phyloP scores from a whole-genome alignment of 2,888 invertebrate species.

The Trileptium ribeirensis region DNA sequence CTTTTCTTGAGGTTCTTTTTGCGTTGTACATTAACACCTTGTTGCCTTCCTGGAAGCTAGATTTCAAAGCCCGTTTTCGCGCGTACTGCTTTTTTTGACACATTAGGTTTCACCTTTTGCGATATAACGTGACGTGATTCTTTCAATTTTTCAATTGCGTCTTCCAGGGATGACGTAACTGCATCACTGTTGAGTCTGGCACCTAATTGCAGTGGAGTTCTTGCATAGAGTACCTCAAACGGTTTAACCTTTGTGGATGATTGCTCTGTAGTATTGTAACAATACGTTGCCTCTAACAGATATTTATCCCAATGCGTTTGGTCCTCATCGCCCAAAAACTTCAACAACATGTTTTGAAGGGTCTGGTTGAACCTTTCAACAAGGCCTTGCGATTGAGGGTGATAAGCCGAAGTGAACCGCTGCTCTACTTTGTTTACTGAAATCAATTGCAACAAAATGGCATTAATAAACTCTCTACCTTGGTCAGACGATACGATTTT shows the following conservation, averaged over 20 bases:
- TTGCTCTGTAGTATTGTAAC: neutral
- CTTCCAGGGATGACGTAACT: too few species aligned
- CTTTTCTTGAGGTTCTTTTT: neutral
- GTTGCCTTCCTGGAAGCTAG: neutral
- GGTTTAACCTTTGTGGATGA: neutral
- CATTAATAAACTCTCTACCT: neutral
- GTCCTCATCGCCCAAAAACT: neutral
- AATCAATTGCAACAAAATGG: too few species aligned
- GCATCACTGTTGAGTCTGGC: too few species aligned
- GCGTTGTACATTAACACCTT: neutral
- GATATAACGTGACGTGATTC: too few species aligned
- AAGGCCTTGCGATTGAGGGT: neutral
- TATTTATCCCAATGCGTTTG: neutral
- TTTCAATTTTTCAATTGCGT: too few species aligned
- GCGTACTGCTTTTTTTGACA: conserved; percentile 1
- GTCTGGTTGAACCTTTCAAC: conserved; percentile 13
- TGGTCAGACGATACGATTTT: neutral
- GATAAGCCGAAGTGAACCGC: neutral
- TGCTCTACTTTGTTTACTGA: neutral
- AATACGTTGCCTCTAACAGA: neutral
- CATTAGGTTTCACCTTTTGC: too few species aligned
- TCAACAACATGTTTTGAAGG: neutral
- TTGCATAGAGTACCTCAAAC: neutral
- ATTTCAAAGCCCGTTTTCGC: neutral
- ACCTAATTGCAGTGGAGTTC: neutral